phyloP scores from a whole-genome alignment of 2,888 invertebrate genomes.

The Choristoneura rosaceana region DNA sequence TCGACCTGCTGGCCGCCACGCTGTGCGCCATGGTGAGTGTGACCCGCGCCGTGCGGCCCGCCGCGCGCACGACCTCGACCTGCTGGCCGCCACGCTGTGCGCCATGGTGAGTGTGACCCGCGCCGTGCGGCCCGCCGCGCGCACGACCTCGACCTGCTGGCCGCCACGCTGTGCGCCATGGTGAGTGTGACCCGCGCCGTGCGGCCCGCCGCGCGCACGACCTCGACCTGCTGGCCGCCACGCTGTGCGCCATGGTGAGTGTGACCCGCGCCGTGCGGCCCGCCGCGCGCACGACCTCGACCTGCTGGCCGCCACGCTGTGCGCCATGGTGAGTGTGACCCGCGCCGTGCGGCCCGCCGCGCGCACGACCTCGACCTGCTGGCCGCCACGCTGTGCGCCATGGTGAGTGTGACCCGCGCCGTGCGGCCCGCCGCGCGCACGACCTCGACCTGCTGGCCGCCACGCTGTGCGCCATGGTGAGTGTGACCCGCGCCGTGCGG shows the following conservation, averaged over 20 bases:
- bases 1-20: constrained; percentile 91
- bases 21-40: no score
- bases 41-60: constrained; percentile 93
- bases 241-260: constrained; percentile 90
- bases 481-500: constrained; percentile 93
- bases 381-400: constrained; percentile 91
- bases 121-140: constrained; percentile 89
- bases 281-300: constrained; percentile 90
- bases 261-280: constrained; percentile 92
- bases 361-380: constrained; percentile 91
- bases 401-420: constrained; percentile 91
- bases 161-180: constrained; percentile 92
- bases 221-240: constrained; percentile 91
- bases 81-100: constrained; percentile 91
- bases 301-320: constrained; percentile 92
- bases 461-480: no score
- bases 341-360: constrained; percentile 91
- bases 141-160: no score
- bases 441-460: no score
- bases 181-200: constrained; percentile 94
- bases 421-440: constrained; percentile 90
- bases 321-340: no score
- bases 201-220: constrained; percentile 90
- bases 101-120: constrained; percentile 90
- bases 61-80: constrained; percentile 91